Evolutionary conservation across 2,888 invertebrate genomes (phyloP), one percentile per base, ranked within the genome.

Genomic region (Lypha dubia): DNA sequence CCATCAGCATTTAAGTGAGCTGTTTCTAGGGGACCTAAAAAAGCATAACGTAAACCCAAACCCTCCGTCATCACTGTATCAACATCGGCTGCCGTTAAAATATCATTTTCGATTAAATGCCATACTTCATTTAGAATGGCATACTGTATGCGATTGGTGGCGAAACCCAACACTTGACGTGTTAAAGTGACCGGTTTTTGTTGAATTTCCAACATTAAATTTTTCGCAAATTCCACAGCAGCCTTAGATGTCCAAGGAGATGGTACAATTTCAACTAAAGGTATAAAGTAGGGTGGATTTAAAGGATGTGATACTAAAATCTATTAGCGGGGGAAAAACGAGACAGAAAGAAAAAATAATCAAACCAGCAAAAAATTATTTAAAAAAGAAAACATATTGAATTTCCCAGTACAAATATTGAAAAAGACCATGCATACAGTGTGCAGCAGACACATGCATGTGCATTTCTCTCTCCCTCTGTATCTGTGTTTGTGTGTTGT

Each of bases 211-310:
- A 94, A 93, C 97, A 99, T 97, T 51, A 94, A 93, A 28, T 93
- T 94, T 74, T 95, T 94, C 0, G 98, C 96, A 89, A 94, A 95
- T 63, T 93, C 93, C 1, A 96, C 94, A 1, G 97, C 94, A 75
- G 95, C 95, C 0, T 95, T 93, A 65, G 95, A 94, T 0, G 99
- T 99, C 97, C 98, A 98, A 3, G 97, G 97, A 0, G 98, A 97
- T 0, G 98, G 98, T 0, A 98, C 97, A 15, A 99, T 94, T 93
- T 99, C 99, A 0, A 98, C 97, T 41, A 99, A 93, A 0, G 98
- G 98, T 62, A 98, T 97, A 90, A 97, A 98, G 91, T 98, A 98
- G 0, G 99, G 99, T 0, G 99, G 99, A 91, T 99, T 99, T 0
- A 98, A 96, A 91, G 98, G 99, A 93, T 99, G 98, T 0, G 97